Conservation (phyloP, 2,888 invertebrate genomes). For the Andrena marginata region DNA sequence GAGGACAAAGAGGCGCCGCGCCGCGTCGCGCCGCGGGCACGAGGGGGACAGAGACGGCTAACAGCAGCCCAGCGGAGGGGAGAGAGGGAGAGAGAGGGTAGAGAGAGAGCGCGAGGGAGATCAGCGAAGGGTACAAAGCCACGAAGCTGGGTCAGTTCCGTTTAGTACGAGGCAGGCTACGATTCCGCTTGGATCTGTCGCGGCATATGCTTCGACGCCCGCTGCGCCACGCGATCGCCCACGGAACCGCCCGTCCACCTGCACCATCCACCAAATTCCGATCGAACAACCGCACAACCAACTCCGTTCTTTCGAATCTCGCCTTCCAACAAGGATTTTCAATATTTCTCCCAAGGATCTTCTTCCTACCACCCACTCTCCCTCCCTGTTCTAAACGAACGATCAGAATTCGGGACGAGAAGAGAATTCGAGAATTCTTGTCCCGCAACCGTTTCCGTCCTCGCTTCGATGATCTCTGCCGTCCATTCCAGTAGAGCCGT, state of each 20-base stretch:
- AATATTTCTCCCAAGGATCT: background rate
- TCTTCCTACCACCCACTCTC: background rate
- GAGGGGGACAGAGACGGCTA: slow-evolving; percentile 52
- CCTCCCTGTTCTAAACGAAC: too few species aligned
- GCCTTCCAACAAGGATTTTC: background rate
- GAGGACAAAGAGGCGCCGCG: slow-evolving; percentile 36
- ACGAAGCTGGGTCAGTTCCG: slow-evolving; percentile 76
- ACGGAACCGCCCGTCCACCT: too few species aligned
- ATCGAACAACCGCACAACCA: too few species aligned
- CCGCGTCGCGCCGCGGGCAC: slow-evolving; percentile 4
- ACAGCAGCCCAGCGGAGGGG: slow-evolving; percentile 33
- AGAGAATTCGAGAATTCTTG: too few species aligned
- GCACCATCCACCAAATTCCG: background rate
- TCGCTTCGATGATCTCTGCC: too few species aligned
- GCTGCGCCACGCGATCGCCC: background rate
- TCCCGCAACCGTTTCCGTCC: too few species aligned
- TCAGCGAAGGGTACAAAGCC: slow-evolving; percentile 72
- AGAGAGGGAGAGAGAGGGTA: slow-evolving; percentile 39
- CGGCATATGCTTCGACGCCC: slow-evolving; percentile 22
- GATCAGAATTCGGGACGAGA: too few species aligned
- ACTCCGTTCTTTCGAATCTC: background rate
- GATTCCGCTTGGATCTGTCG: slow-evolving; percentile 69
- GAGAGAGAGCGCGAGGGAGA: slow-evolving; percentile 62
- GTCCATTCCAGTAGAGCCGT: too few species aligned
- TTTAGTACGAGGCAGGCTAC: slow-evolving; percentile 73